These are phyloP conservation scores for Sinella curviseta DNA, from an alignment of 1,140 invertebrate species.

Conservation along the genomic window DNA sequence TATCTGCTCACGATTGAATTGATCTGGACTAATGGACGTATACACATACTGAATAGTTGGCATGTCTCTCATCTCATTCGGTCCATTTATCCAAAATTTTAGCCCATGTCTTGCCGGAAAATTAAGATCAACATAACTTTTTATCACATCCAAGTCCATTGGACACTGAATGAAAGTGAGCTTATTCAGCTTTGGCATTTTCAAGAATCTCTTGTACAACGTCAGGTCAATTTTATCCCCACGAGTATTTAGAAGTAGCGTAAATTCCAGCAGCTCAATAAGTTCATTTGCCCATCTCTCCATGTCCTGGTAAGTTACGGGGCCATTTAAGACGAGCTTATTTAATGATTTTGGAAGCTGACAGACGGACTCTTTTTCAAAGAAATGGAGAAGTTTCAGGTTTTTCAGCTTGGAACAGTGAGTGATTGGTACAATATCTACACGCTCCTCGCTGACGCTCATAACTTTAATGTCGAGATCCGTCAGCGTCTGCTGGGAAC, in stretches of 20 bases:
- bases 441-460: background rate
- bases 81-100: background rate
- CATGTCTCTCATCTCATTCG: background rate
- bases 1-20: constrained; percentile 7
- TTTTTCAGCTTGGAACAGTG: background rate
- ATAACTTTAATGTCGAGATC: background rate
- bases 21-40: background rate
- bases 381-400: constrained; percentile 15
- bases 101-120: background rate
- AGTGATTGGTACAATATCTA: background rate
- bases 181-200: constrained; percentile 21
- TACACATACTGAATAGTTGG: constrained; percentile 7
- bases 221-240: constrained; percentile 20
- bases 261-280: background rate
- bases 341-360: background rate
- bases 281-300: background rate
- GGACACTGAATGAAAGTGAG: constrained; percentile 25
- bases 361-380: background rate
- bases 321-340: background rate
- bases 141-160: constrained; percentile 20
- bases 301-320: background rate
- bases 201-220: constrained; percentile 25
- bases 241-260: constrained; percentile 13
- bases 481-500: background rate
- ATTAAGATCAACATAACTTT: background rate